phyloP scores from a whole-genome alignment of 2,888 invertebrate species.

The Cyrtodaria siliqua region DNA sequence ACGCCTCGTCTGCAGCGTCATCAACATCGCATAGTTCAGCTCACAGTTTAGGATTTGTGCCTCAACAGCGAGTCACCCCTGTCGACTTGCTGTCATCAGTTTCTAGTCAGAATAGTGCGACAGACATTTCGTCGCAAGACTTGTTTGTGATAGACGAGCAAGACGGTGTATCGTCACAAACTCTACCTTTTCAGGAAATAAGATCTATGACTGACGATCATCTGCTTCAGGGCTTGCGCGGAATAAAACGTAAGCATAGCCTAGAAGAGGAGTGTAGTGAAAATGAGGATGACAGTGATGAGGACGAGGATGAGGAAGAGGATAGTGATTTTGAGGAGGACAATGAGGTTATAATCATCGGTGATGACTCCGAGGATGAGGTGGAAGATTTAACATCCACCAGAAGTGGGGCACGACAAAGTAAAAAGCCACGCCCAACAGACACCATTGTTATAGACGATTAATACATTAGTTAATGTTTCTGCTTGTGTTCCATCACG shows the following conservation, averaged over 20 bases:
- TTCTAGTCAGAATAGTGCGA: constrained; percentile 50
- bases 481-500: too few relatives aligned
- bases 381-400: constrained; percentile 5
- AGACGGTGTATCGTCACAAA: constrained; percentile 23
- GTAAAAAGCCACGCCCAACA: constrained; percentile 38
- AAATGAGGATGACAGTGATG: constrained; percentile 34
- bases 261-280: constrained; percentile 59
- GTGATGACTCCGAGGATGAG: constrained; percentile 24
- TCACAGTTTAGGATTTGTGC: constrained; percentile 80
- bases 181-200: constrained; percentile 49
- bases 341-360: constrained; percentile 40
- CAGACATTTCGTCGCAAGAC: constrained; percentile 25
- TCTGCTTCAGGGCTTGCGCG: constrained; percentile 50
- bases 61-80: constrained; percentile 57
- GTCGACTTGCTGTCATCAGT: constrained; percentile 29
- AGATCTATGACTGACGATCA: constrained; percentile 41
- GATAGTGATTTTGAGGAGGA: constrained; percentile 9
- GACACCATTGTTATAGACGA: constrained; percentile 66
- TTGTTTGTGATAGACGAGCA: constrained; percentile 25
- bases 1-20: constrained; percentile 73
- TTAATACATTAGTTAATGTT: too few relatives aligned
- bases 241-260: constrained; percentile 68
- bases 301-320: constrained; percentile 36
- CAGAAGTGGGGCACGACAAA: constrained; percentile 8
- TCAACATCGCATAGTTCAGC: constrained; percentile 74